These are phyloP conservation scores for Indri indri DNA, from an alignment of 2,113 vertebrate genomes.

Conservation along the genomic window DNA sequence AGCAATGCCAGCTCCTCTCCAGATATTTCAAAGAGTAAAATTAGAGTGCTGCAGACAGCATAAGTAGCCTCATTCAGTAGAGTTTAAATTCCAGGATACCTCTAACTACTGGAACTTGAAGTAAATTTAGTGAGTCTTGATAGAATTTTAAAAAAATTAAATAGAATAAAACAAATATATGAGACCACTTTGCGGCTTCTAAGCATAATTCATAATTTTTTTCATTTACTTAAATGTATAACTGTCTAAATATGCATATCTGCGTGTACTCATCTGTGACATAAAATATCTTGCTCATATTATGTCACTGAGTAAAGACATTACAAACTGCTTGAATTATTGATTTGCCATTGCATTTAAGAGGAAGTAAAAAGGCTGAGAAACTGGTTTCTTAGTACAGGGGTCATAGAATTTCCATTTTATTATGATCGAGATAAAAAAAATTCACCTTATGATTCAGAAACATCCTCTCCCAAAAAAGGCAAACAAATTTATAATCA, in stretches of 20 bases:
- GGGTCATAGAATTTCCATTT: not conserved
- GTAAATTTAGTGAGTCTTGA: not conserved
- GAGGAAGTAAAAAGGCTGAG: not conserved
- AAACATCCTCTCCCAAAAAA: not conserved
- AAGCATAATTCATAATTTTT: not conserved
- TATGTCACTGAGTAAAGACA: not conserved
- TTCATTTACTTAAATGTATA: not conserved
- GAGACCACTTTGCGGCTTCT: not conserved
- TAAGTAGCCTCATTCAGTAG: not conserved
- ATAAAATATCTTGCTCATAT: not conserved
- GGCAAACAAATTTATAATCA: not conserved
- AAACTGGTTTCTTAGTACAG: not conserved
- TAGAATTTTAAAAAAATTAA: not conserved
- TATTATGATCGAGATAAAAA: not conserved
- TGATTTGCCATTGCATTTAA: not conserved
- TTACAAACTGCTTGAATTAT: not conserved
- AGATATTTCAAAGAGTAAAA: not conserved
- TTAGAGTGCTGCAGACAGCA: not conserved
- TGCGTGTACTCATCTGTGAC: accelerated
- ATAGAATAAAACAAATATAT: not conserved
- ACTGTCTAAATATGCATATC: not conserved
- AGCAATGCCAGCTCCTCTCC: not conserved
- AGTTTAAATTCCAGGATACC: not conserved
- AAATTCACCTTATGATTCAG: not conserved
- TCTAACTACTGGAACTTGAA: not conserved